Percentiles rank a stretch among this genome's conserved stretches.
These are phyloP conservation scores for Alitta virens DNA, from an alignment of 2,888 invertebrate species.

Conservation along the genomic window DNA sequence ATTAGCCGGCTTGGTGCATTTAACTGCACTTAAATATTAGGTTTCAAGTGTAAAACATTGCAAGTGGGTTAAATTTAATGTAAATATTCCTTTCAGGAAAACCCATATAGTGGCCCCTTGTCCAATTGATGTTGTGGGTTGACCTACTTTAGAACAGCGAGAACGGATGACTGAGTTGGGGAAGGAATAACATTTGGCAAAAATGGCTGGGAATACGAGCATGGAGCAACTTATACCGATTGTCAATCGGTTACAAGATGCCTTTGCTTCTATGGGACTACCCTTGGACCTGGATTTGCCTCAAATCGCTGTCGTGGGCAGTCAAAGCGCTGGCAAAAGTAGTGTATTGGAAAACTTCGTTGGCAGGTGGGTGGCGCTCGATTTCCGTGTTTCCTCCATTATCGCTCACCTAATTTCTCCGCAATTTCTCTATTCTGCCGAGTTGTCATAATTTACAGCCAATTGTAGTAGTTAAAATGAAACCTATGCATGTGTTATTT, in stretches of 20 bases:
- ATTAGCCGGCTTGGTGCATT: too few species aligned
- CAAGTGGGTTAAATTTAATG: too few species aligned
- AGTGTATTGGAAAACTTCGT: constrained; percentile 99
- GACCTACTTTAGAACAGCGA: background rate
- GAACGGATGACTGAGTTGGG: background rate
- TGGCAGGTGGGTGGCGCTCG: constrained; percentile 62
- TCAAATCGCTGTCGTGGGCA: constrained; percentile 99
- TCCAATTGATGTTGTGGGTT: too few species aligned
- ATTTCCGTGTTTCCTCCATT: background rate
- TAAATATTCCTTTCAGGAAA: too few species aligned
- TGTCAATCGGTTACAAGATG: constrained; percentile 99
- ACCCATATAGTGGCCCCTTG: too few species aligned
- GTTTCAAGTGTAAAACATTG: too few species aligned
- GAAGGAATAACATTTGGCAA: background rate
- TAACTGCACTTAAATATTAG: too few species aligned
- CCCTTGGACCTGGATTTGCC: constrained; percentile 98
- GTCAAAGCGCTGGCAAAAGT: constrained; percentile 99
- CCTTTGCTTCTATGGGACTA: constrained; percentile 96
- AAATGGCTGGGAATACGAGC: constrained; percentile 59
- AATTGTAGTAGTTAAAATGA: too few species aligned
- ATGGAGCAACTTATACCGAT: constrained; percentile 99
- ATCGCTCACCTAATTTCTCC: too few species aligned
- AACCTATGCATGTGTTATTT: too few species aligned
- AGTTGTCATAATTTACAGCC: too few species aligned
- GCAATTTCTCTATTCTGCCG: too few species aligned